These are phyloP conservation scores for Berghia stephanieae DNA, from an alignment of 1,140 invertebrate genomes.

Conservation along the genomic window DNA sequence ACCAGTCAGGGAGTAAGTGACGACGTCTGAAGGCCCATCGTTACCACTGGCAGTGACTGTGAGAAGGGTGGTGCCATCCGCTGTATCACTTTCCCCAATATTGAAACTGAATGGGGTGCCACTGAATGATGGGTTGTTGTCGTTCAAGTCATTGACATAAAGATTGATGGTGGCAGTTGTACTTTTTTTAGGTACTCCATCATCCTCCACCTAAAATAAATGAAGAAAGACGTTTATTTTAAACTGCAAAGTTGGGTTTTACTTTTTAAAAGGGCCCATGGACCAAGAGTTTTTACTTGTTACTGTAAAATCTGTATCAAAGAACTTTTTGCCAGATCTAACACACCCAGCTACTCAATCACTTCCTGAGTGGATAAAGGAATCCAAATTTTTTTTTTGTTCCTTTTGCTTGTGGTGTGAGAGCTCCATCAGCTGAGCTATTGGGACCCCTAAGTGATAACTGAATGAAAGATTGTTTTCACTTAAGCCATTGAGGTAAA, in stretches of 20 bases:
- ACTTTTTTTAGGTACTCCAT: slow-evolving; percentile 30
- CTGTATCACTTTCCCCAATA: slow-evolving; percentile 34
- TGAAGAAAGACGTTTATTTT: neutral
- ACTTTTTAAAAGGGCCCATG: too few species aligned
- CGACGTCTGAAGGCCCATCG: slow-evolving; percentile 40
- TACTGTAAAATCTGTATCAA: too few species aligned
- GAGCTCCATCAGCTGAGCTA: too few species aligned
- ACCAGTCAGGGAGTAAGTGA: slow-evolving; percentile 43
- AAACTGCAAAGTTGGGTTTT: neutral
- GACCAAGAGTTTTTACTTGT: too few species aligned
- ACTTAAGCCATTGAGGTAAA: too few species aligned
- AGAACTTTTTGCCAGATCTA: too few species aligned
- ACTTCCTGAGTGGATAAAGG: too few species aligned
- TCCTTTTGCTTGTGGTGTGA: too few species aligned
- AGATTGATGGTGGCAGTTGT: slow-evolving; percentile 42
- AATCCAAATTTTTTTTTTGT: too few species aligned
- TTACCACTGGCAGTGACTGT: slow-evolving; percentile 42
- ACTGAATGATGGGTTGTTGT: slow-evolving; percentile 42
- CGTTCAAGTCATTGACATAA: slow-evolving; percentile 48
- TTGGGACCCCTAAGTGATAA: too few species aligned
- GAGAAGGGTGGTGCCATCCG: slow-evolving; percentile 30
- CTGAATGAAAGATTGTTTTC: too few species aligned
- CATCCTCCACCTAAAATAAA: slow-evolving; percentile 30
- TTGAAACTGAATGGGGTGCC: slow-evolving; percentile 36
- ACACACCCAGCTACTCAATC: too few species aligned